Base-by-base conservation (phyloP, 2,888 invertebrate species). In the Ephialtes manifestator region DNA sequence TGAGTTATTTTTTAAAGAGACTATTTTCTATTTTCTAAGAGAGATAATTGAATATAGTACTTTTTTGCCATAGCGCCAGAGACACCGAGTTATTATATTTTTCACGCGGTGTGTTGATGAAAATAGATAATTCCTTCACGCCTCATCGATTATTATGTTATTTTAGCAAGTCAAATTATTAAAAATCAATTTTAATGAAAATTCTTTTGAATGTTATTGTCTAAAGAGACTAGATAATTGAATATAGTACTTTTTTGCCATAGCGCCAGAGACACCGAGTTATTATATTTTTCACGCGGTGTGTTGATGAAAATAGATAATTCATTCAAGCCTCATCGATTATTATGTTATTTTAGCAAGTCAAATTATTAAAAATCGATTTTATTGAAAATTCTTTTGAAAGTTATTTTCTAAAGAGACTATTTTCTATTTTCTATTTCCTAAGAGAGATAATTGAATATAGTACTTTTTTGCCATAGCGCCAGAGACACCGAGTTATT, bases 71-170 rank as follows among this genome's bases (percentile, higher is more conserved):
- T 51, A 20, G 39, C 15, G 18, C 43, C 20, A 51, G 55, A 11
- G 20, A 65, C 35, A 51, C 24, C 65, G 39, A 55, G 15, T 67
- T 58, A 68, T 55, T 31, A 55, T 55, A 58, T 55, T 75, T n/a
- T 68, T 77, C 43, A 68, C 46, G 18, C 53, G 13, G 43, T 58
- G 67, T 46, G 28, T 13, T n/a, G 13, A 53, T 15, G 67, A 35
- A 76, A 76, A 76, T 53, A 43, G n/a, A 58, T 70, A 43, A 77
- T 55, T 55, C 11, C 31, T 68, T 67, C 28, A 28, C 7, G 35
- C n/a, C 43, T 58, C 43, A 15, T 55, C 55, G 55, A 58, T 55
- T 39, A 10, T 75, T n/a, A 5, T 55, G 7, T 20, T 28, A 13
- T 63, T 31, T 24, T 18, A 20, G 31, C 7, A 53, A 31, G 11